Evolutionary conservation across 2,888 invertebrate genomes (phyloP), one percentile per base, ranked within the genome.

Genomic region (Amphipyra tragopoginis): DNA sequence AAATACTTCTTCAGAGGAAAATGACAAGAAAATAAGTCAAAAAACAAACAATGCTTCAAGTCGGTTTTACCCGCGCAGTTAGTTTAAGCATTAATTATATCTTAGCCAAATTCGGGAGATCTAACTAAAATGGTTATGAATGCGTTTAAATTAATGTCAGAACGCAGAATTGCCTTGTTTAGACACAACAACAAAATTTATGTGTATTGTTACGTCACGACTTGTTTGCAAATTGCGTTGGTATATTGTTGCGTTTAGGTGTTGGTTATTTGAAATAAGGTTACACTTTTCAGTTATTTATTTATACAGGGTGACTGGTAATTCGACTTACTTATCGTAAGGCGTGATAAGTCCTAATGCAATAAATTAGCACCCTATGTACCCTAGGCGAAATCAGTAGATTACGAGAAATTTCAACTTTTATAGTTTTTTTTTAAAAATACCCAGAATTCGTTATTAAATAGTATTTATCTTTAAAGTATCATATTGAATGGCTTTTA

Each of bases 111-210:
- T 83, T 80, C 58, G 57, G 62, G 63, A 69, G 75, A 56, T 75
- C 67, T 67, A 49, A 63, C 61, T 71, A 74, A 45, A 80, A 64
- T 74, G 78, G 75, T 74, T 65, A 65, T 62, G 83, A 80, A 79
- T 83, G 81, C 80, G 79, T 85, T 88, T 86, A 86, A 85, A 87
- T 87, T 85, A 83, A 86, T 83, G 85, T 85, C 79, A 81, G 84
- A 80, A 84, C 80, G 79, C 84, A 77, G 84, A 87, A 88, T 89
- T 86, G 85, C 86, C 85, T 84, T 83, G 84, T 86, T 87, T 77
- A 76, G 74, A 72, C 77, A 51, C 56, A 72, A 58, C 65, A 56
- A 65, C 73, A 59, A 56, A 77, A 89, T 89, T 87, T 86, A 79
- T 77, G 78, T 63, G 14, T 14, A 52, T 54, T 49, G 75, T 61